Conservation (phyloP, 2,888 invertebrate genomes). For the Calliscelio sp. region DNA sequence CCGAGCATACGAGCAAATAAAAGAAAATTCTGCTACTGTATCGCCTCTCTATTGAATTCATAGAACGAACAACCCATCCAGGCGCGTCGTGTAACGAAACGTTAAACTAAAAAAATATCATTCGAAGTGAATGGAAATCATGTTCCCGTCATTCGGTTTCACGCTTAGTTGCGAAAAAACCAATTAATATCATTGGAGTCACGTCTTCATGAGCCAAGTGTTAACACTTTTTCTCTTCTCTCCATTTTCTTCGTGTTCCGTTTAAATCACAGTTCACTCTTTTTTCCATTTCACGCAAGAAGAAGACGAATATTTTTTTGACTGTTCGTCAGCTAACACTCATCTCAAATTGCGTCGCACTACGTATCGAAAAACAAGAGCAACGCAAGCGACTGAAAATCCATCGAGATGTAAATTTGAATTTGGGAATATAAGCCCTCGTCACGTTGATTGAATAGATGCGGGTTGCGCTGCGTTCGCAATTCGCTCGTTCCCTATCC, state of each 20-base stretch:
- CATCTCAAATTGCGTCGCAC: slow-evolving; percentile 45
- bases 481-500: slow-evolving; percentile 70
- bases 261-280: no score
- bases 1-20: slow-evolving; percentile 63
- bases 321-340: slow-evolving; percentile 14
- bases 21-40: slow-evolving; percentile 62
- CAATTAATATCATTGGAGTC: slow-evolving; percentile 50
- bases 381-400: slow-evolving; percentile 64
- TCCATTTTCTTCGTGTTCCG: no score
- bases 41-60: slow-evolving; percentile 68
- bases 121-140: slow-evolving; percentile 56
- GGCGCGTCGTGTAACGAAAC: slow-evolving; percentile 64
- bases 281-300: no score
- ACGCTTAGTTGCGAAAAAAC: slow-evolving; percentile 37
- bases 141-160: slow-evolving; percentile 39
- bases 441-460: slow-evolving; percentile 81
- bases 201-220: no score
- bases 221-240: no score
- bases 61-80: slow-evolving; percentile 59
- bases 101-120: slow-evolving; percentile 61
- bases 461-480: slow-evolving; percentile 81
- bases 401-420: slow-evolving; percentile 74
- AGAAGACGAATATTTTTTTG: no score
- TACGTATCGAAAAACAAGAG: slow-evolving; percentile 61
- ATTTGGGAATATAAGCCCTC: slow-evolving; percentile 75